These are phyloP conservation scores for Brachyrhaphis roseni DNA, from an alignment of 2,797 vertebrate genomes.

Conservation along the genomic window DNA sequence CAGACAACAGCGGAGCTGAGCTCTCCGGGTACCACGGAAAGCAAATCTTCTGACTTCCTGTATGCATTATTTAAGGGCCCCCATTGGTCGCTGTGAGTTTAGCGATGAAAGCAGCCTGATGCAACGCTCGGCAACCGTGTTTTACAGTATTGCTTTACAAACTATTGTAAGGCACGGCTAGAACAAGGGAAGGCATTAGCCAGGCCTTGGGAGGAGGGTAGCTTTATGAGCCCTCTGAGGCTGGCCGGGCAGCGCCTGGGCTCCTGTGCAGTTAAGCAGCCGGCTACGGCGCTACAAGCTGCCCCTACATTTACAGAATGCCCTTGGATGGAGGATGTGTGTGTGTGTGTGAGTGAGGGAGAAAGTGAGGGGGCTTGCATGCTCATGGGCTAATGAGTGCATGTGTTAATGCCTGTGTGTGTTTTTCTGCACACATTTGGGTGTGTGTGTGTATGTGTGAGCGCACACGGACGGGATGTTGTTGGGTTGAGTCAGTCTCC, in stretches of 20 bases:
- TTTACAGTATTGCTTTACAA: conserved; percentile 82
- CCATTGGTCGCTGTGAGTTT: conserved; percentile 75
- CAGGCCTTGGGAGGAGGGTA: conserved; percentile 67
- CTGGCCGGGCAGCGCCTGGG: conserved; percentile 57
- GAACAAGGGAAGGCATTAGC: conserved; percentile 75
- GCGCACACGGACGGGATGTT: conserved; percentile 72
- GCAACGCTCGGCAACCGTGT: conserved; percentile 76
- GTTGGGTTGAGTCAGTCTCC: conserved; percentile 83
- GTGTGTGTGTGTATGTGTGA: conserved; percentile 42
- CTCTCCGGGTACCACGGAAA: conserved; percentile 47
- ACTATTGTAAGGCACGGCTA: conserved; percentile 74
- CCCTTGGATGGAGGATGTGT: conserved; percentile 74
- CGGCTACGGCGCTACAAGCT: conserved; percentile 71
- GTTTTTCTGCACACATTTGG: conserved; percentile 68
- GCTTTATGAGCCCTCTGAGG: conserved; percentile 82
- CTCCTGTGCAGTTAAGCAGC: conserved; percentile 76
- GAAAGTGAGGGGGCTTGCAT: conserved; percentile 73
- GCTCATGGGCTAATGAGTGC: conserved; percentile 82
- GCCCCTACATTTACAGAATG: conserved; percentile 79
- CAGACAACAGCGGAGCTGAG: conserved; percentile 23
- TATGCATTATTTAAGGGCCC: conserved; percentile 76
- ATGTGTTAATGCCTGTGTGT: conserved; percentile 79
- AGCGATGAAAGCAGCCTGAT: conserved; percentile 79
- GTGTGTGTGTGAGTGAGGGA: conserved; percentile 49
- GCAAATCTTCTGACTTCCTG: conserved; percentile 69